Conservation (phyloP, 1,140 invertebrate species). For the Drosophila burlai region DNA sequence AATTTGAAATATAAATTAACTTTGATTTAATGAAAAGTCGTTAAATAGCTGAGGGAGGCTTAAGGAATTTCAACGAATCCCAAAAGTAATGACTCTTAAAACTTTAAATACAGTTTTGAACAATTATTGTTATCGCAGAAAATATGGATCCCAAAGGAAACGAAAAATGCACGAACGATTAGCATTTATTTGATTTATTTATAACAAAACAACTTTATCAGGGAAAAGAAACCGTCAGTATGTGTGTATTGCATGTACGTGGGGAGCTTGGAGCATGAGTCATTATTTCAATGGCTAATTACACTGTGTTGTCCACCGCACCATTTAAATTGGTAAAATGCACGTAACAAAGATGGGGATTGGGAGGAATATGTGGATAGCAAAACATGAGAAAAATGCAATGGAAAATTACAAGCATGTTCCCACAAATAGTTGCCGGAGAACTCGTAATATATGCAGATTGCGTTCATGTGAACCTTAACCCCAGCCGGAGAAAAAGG, state of each 20-base stretch:
- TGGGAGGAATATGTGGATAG: conserved; percentile 4
- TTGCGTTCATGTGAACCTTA: conserved; percentile 16
- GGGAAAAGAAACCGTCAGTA: neutral
- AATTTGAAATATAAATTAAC: too few relatives aligned
- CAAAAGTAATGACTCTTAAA: too few relatives aligned
- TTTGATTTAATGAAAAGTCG: too few relatives aligned
- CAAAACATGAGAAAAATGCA: neutral
- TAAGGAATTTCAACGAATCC: too few relatives aligned
- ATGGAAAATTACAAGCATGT: neutral
- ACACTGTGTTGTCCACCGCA: conserved; percentile 6
- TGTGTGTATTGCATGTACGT: neutral
- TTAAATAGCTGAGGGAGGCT: too few relatives aligned
- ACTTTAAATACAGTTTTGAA: neutral
- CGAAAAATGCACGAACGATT: neutral
- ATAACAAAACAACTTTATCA: conserved; percentile 7
- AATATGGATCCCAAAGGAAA: neutral
- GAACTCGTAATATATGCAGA: neutral
- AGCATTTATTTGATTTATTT: conserved; percentile 5
- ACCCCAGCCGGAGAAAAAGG: conserved; percentile 11
- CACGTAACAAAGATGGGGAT: conserved; percentile 15
- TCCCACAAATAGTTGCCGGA: neutral
- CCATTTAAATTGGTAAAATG: conserved; percentile 21
- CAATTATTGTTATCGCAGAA: neutral
- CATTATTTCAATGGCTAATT: conserved; percentile 13
- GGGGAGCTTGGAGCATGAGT: conserved; percentile 12